Evolutionary conservation across 2,113 vertebrate genomes (phyloP).

Genomic region (Pedetes capensis): DNA sequence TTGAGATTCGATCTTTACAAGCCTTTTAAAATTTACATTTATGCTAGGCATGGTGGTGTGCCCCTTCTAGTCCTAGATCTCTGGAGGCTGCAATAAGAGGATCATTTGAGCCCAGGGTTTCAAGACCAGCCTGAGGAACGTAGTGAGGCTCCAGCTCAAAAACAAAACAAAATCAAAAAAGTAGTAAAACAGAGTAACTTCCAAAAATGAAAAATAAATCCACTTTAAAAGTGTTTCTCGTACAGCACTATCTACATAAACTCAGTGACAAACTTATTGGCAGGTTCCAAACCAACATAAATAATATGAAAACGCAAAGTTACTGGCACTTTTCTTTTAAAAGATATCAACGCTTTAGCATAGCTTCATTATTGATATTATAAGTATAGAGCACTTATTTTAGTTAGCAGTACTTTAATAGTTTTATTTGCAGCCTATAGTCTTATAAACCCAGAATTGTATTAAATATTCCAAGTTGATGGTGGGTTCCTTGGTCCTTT

Average conservation of each 20-base stretch:
- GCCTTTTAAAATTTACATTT: not conserved
- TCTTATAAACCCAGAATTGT: not conserved
- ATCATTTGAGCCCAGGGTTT: not conserved
- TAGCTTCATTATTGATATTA: constrained; percentile 34
- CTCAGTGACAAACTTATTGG: not conserved
- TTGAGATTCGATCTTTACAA: not conserved
- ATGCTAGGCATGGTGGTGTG: not conserved
- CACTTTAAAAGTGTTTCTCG: constrained; percentile 28
- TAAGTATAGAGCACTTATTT: not conserved
- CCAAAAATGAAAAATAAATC: constrained; percentile 43
- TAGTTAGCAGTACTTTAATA: constrained; percentile 38
- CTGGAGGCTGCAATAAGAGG: not conserved
- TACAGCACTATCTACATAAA: not conserved
- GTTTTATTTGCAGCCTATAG: not conserved
- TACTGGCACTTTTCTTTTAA: constrained; percentile 46
- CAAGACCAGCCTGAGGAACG: too few relatives aligned
- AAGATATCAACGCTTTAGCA: constrained; percentile 7
- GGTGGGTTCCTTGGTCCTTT: constrained; percentile 94
- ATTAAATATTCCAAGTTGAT: constrained; percentile 88
- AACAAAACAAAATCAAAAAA: not conserved
- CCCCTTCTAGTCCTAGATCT: not conserved
- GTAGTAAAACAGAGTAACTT: constrained; percentile 6
- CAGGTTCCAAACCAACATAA: constrained; percentile 1
- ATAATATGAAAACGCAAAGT: constrained; percentile 21
- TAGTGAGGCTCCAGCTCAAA: not conserved